Evolutionary conservation across 2,888 invertebrate species (phyloP).

Genomic region (Polydrusus tereticollis): DNA sequence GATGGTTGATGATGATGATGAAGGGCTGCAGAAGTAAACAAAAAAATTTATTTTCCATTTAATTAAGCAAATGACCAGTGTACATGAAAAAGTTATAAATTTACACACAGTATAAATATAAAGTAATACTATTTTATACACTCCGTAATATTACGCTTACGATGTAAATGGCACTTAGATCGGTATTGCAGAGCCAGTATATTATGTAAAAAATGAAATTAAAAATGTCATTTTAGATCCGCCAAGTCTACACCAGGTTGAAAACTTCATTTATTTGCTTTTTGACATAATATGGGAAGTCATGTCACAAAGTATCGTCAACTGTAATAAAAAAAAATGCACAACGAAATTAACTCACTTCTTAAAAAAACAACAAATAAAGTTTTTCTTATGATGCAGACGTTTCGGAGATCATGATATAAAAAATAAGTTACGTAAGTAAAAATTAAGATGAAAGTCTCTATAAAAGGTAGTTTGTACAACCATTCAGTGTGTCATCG

Average conservation of each 20-base stretch:
- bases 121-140: slow-evolving; percentile 54
- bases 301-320: too few species aligned
- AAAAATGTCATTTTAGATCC: slow-evolving; percentile 20
- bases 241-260: too few species aligned
- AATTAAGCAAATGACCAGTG: slow-evolving; percentile 57
- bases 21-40: neutral
- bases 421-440: slow-evolving; percentile 41
- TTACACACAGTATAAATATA: slow-evolving; percentile 56
- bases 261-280: slow-evolving; percentile 17
- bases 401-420: too few species aligned
- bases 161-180: slow-evolving; percentile 61
- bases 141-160: slow-evolving; percentile 53
- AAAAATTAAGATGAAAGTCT: slow-evolving; percentile 30
- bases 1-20: too few species aligned
- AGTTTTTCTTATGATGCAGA: too few species aligned
- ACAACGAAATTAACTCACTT: too few species aligned
- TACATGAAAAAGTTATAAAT: slow-evolving; percentile 56
- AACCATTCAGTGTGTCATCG: slow-evolving; percentile 28
- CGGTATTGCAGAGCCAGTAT: slow-evolving; percentile 58
- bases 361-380: slow-evolving; percentile 29
- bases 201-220: slow-evolving; percentile 28
- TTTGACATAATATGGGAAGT: too few species aligned
- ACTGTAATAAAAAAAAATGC: too few species aligned
- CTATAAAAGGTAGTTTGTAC: slow-evolving; percentile 33
- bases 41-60: slow-evolving; percentile 47